These are phyloP conservation scores for Apamea epomidion DNA, from an alignment of 2,888 invertebrate species.

Conservation along the genomic window DNA sequence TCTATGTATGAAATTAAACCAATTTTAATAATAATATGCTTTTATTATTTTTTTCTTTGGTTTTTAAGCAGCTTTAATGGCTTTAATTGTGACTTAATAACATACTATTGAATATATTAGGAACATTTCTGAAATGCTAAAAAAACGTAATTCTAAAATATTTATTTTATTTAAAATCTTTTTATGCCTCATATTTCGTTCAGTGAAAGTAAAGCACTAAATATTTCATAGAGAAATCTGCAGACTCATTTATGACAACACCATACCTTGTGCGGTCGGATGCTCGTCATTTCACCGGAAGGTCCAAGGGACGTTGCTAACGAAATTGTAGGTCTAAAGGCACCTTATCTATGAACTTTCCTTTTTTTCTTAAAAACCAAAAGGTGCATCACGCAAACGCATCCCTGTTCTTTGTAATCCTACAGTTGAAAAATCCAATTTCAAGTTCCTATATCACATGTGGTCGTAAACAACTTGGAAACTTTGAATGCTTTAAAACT, in stretches of 20 bases:
- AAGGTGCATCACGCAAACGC: too few relatives aligned
- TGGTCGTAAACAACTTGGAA: slow-evolving; percentile 16
- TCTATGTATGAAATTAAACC: not conserved
- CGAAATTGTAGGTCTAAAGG: not conserved
- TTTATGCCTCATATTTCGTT: not conserved
- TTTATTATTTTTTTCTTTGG: not conserved
- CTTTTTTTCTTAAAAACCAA: not conserved
- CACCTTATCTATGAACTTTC: not conserved
- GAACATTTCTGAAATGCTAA: not conserved
- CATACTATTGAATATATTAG: not conserved
- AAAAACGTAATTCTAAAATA: not conserved
- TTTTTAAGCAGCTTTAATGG: not conserved
- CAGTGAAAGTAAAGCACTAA: not conserved
- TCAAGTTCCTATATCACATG: slow-evolving; percentile 3
- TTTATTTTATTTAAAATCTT: not conserved
- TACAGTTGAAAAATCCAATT: slow-evolving; percentile 33
- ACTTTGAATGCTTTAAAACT: slow-evolving; percentile 37
- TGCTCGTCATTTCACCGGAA: not conserved
- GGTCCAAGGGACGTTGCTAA: not conserved
- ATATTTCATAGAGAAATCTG: not conserved
- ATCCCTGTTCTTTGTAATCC: not conserved
- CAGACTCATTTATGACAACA: not conserved
- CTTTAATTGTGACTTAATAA: not conserved
- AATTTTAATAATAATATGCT: not conserved
- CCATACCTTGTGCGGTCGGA: not conserved